Evolutionary conservation across 2,113 vertebrate species (phyloP), one percentile per base, ranked within the genome.

Genomic region (Physeter macrocephalus): DNA sequence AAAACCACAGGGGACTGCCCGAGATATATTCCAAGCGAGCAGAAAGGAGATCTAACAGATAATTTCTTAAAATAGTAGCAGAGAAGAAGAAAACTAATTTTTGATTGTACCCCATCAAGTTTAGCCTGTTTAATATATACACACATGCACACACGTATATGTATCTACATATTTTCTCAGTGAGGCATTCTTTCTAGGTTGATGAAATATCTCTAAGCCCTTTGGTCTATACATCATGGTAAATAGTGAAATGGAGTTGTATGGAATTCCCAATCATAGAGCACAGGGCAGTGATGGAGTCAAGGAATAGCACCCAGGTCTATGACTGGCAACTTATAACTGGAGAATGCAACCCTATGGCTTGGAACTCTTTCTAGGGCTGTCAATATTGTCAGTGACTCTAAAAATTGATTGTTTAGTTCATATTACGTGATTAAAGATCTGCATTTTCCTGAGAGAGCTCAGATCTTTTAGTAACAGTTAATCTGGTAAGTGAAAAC

Each of bases 401-500:
- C 67, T 96, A 93, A 96, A 94, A 98, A 98, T 95, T 96, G 93
- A 95, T 97, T 94, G 78, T 91, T 72, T 67, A 71, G 8, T 61
- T 98, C 94, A 95, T 66, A 92, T 96, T 95, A 90, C 43, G 72
- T 96, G 96, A 98, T 98, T 98, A 94, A 95, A 96, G 80, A 77
- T 96, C 94, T 96, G 97, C 39, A 97, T 98, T 95, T 95, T 81
- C 97, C 94, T 94, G 75, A 90, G 84, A 97, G 96, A 97, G 90
- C 1, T 1, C 66, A 97, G 88, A 77, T 96, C 78, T 98, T 98
- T 98, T 95, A 97, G 96, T 98, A 98, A 97, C 54, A 95, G 89
- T 97, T 97, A 95, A 97, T 96, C 88, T 90, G 67, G 90, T 97
- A 97, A 98, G 88, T 88, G 93, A 98, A 98, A 97, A 97, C 81